Conservation (phyloP, 1,140 invertebrate species). For the Alviniconcha marisindica region DNA sequence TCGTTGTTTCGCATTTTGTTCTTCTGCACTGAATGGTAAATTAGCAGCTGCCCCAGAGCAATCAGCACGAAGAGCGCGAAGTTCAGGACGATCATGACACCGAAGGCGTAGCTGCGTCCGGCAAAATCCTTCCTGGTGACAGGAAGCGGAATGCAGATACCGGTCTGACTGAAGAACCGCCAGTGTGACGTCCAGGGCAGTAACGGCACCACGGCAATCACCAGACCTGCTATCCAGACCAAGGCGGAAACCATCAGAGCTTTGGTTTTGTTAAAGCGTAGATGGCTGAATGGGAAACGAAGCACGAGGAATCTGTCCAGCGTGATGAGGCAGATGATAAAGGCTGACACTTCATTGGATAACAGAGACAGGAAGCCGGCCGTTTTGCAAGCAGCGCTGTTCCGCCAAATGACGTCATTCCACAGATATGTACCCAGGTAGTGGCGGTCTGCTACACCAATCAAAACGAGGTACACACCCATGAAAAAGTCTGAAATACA, state of each 20-base stretch:
- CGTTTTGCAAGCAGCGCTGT: neutral
- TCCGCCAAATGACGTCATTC: conserved; percentile 37
- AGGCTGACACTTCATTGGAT: conserved; percentile 1
- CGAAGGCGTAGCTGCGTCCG: neutral
- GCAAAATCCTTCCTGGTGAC: neutral
- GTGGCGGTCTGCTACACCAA: conserved; percentile 6
- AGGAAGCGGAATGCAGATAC: conserved; percentile 26
- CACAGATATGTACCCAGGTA: conserved; percentile 44
- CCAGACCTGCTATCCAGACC: neutral
- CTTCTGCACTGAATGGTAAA: neutral
- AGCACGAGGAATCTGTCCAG: conserved; percentile 14
- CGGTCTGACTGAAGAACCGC: conserved; percentile 7
- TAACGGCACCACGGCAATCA: neutral
- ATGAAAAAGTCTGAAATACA: conserved; percentile 63
- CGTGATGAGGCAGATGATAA: conserved; percentile 24
- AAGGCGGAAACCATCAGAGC: neutral
- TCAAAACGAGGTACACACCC: conserved; percentile 44
- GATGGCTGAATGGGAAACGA: conserved; percentile 18
- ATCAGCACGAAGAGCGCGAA: conserved; percentile 18
- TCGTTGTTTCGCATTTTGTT: neutral
- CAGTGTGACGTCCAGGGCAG: neutral
- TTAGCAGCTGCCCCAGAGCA: conserved; percentile 44
- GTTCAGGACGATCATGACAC: conserved; percentile 27
- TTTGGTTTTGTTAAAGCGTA: neutral
- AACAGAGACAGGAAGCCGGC: conserved; percentile 11